phyloP scores from a whole-genome alignment of 2,113 vertebrate genomes.

The Crotalus tigris region DNA sequence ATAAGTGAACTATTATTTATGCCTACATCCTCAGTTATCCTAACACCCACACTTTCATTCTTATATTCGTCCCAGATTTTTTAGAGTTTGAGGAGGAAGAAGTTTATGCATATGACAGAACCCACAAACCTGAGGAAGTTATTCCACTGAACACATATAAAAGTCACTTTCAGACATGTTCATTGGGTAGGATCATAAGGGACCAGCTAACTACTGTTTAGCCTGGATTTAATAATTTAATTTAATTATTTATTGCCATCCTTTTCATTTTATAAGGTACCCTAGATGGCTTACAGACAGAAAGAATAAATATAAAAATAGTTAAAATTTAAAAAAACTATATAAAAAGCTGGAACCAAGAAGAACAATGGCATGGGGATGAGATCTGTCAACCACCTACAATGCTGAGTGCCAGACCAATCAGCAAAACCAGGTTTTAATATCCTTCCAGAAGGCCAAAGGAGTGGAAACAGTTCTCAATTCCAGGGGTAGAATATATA shows the following conservation, averaged over 20 bases:
- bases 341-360: neutral
- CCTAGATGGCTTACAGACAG: neutral
- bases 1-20: neutral
- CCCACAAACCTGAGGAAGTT: neutral
- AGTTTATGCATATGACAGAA: neutral
- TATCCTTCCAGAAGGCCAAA: too few relatives aligned
- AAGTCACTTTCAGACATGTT: neutral
- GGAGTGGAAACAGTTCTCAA: too few relatives aligned
- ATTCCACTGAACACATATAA: neutral
- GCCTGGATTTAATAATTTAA: neutral
- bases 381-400: neutral
- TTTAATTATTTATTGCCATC: neutral
- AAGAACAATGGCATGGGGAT: neutral
- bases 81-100: neutral
- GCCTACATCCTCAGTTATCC: neutral
- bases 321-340: neutral
- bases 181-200: neutral
- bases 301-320: neutral
- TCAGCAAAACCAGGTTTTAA: too few relatives aligned
- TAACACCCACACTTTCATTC: neutral
- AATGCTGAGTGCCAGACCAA: too few relatives aligned
- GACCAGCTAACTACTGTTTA: neutral
- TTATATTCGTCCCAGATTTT: neutral
- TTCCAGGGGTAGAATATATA: too few relatives aligned
- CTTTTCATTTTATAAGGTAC: neutral